A percentile compares a stretch with the other conserved stretches of the same genome.
Evolutionary conservation across 2,797 vertebrate species (phyloP).

Genomic region (Cossypha niveicapilla): DNA sequence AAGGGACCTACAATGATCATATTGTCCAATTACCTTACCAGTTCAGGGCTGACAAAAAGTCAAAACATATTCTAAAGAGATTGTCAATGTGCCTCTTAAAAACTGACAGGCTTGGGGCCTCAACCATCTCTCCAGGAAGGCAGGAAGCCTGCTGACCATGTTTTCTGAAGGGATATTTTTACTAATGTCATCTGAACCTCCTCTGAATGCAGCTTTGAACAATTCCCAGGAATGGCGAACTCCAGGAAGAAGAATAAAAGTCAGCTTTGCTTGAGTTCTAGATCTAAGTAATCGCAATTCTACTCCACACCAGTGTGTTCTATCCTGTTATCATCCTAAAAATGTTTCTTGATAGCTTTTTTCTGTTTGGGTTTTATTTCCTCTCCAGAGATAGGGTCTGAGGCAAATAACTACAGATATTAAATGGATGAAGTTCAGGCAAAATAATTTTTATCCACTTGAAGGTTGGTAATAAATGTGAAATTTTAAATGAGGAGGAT

Average conservation of each 20-base stretch:
- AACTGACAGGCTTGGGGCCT: neutral
- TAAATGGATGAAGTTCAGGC: neutral
- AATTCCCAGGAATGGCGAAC: neutral
- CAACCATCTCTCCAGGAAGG: neutral
- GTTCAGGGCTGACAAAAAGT: neutral
- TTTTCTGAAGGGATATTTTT: neutral
- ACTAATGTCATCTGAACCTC: neutral
- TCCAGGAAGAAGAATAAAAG: neutral
- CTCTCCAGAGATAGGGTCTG: neutral
- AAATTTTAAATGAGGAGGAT: neutral
- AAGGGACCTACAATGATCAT: neutral
- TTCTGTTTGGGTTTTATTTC: neutral
- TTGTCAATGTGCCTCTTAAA: neutral
- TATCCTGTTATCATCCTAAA: neutral
- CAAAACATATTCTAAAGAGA: neutral
- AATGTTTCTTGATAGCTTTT: neutral
- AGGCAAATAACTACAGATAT: neutral
- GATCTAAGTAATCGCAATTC: neutral
- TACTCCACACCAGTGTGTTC: neutral
- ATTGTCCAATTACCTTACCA: neutral
- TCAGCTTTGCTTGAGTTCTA: neutral
- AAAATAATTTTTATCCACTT: conserved; percentile 8
- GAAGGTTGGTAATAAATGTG: conserved; percentile 1
- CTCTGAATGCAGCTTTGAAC: neutral
- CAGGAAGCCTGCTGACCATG: neutral